These are phyloP conservation scores for Jacana jacana DNA, from an alignment of 2,113 vertebrate genomes.

Conservation along the genomic window DNA sequence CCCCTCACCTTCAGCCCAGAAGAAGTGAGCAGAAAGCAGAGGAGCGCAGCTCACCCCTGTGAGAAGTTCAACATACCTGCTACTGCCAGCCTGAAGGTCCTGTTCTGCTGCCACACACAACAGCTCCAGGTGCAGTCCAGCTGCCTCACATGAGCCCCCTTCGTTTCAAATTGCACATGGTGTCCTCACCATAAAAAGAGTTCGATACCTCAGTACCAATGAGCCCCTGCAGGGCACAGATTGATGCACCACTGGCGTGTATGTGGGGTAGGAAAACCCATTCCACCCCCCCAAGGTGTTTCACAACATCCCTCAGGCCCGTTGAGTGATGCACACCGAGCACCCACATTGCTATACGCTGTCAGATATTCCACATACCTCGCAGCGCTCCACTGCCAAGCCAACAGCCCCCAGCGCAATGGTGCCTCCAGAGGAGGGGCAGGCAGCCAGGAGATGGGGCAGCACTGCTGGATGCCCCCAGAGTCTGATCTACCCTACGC, in stretches of 20 bases:
- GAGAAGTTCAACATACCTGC: not conserved
- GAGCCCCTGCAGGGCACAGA: not conserved
- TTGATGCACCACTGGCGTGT: not conserved
- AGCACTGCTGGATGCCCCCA: rapidly evolving
- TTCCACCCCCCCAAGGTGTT: not conserved
- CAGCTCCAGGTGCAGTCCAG: not conserved
- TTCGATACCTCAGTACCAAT: not conserved
- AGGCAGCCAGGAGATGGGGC: not conserved
- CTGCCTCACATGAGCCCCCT: not conserved
- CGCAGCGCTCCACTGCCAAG: not conserved
- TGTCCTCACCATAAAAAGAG: not conserved
- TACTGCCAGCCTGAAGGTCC: not conserved
- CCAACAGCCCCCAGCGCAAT: not conserved
- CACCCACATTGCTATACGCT: rapidly evolving
- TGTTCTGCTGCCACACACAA: not conserved
- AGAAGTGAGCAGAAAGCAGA: not conserved
- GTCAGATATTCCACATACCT: not conserved
- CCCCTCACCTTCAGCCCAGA: not conserved
- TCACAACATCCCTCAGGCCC: not conserved
- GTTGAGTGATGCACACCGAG: rapidly evolving
- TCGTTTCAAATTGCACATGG: not conserved
- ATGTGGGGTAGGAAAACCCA: not conserved
- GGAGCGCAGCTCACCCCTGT: not conserved
- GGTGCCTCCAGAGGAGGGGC: not conserved
- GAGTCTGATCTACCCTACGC: not conserved